Conservation (phyloP, 2,113 vertebrate species). For the Donacobius atricapilla region DNA sequence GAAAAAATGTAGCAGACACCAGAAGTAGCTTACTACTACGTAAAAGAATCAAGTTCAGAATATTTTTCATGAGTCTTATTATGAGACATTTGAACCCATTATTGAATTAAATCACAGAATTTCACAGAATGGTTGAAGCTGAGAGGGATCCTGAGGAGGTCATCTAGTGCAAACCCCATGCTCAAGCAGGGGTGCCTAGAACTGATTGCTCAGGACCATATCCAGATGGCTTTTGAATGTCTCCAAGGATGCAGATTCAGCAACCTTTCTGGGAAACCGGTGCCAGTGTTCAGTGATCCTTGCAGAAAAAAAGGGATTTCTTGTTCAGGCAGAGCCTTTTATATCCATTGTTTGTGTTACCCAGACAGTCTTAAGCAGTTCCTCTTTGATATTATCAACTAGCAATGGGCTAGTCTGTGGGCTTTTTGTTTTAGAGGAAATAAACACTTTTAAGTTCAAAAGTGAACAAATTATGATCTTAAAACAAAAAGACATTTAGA, state of each 20-base stretch:
- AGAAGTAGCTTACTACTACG: background rate
- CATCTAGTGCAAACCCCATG: rapidly evolving
- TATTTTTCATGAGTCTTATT: background rate
- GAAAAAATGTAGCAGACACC: background rate
- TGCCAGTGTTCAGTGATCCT: background rate
- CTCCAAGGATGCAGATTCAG: background rate
- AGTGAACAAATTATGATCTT: background rate
- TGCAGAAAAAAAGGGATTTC: background rate
- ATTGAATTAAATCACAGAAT: background rate
- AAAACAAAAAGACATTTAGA: background rate
- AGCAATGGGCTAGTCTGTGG: background rate
- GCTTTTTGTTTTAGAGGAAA: background rate
- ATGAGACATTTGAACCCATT: background rate
- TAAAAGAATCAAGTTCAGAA: background rate
- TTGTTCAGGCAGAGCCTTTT: background rate
- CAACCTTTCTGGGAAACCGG: background rate
- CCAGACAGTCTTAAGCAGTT: background rate
- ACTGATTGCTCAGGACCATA: background rate
- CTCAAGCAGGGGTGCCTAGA: background rate
- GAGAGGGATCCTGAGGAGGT: background rate
- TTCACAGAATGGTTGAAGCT: background rate
- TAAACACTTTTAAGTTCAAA: background rate
- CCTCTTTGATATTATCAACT: background rate
- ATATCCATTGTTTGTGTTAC: background rate
- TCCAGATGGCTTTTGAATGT: background rate